Percentiles rank a stretch among this genome's conserved stretches.
Evolutionary conservation across 2,888 invertebrate species (phyloP).

Genomic region (Ectemnius cavifrons): DNA sequence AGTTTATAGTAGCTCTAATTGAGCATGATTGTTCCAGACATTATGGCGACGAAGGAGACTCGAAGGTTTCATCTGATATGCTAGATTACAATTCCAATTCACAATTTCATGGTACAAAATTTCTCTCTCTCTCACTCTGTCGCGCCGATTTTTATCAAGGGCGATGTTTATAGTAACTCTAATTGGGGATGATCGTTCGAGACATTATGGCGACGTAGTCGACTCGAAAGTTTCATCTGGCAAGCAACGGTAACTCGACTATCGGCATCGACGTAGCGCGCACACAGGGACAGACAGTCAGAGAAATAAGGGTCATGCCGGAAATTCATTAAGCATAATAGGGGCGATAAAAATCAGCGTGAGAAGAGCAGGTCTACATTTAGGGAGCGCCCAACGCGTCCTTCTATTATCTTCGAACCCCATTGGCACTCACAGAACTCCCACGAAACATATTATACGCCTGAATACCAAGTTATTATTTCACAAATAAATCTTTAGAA

Average conservation of each 20-base stretch:
- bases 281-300: conserved; percentile 1
- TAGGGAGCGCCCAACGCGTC: conserved; percentile 10
- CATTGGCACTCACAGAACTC: neutral
- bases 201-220: neutral
- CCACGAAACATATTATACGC: too few relatives aligned
- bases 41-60: neutral
- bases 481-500: too few relatives aligned
- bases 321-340: conserved; percentile 39
- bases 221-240: neutral
- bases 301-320: conserved; percentile 7
- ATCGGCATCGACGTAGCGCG: neutral
- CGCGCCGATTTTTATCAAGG: too few relatives aligned
- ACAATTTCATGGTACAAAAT: neutral
- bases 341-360: conserved; percentile 29
- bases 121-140: conserved; percentile 1
- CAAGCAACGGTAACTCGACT: neutral
- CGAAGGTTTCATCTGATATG: too few relatives aligned
- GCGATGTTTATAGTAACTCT: too few relatives aligned
- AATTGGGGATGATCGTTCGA: neutral
- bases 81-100: too few relatives aligned
- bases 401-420: conserved; percentile 2
- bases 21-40: neutral
- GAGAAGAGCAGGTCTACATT: conserved; percentile 22
- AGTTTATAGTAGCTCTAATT: too few relatives aligned
- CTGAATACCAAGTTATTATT: neutral